Evolutionary conservation across 92 coral and sea anemone genomes (phyloP), one percentile per base, ranked within the genome.

Genomic region (Palythoa grandis): DNA sequence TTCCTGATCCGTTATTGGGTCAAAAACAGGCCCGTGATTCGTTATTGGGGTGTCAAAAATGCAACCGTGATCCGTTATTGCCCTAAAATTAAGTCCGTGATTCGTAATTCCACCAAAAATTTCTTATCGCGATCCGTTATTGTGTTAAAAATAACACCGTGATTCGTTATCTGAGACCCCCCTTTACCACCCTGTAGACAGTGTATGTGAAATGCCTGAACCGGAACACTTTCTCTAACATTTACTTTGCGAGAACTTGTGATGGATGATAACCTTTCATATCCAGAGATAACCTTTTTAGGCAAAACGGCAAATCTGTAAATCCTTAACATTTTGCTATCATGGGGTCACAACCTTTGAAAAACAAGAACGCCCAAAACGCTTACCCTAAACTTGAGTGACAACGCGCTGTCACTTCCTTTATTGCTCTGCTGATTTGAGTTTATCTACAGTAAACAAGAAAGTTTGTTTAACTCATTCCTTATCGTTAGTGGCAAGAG

Each of bases 391-490:
- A 20, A 24, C 13, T 67, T 67, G 11, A 9, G 20, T 16, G 17
- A 17, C 65, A 5, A 16, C 17, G 20, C 65, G 65, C 14, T 3
- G 14, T 17, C 20, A n/a, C 14, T 58, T 58, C n/a, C 65, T 58
- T 43, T 43, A 43, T 58, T 69, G 38, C 39, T 72, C 53, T 72
- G 77, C 25, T 72, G 53, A 40, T 72, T 72, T 72, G n/a, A 6
- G 22, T 72, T 72, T 11, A 35, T 38, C 20, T 43, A 0, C 16
- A 5, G 53, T 39, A 22, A 39, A 72, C 40, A 52, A 17, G 20
- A 75, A 75, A 22, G 79, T 75, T 75, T 72, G 56, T 43, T 72
- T 72, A 40, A 40, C 24, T 43, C 47, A 48, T 72, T 43, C 25
- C 77, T 72, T 72, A 72, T 72, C 77, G 56, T 6, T 40, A 72